Conservation (phyloP, 2,888 invertebrate species). For the Sylvicola fuscatus region DNA sequence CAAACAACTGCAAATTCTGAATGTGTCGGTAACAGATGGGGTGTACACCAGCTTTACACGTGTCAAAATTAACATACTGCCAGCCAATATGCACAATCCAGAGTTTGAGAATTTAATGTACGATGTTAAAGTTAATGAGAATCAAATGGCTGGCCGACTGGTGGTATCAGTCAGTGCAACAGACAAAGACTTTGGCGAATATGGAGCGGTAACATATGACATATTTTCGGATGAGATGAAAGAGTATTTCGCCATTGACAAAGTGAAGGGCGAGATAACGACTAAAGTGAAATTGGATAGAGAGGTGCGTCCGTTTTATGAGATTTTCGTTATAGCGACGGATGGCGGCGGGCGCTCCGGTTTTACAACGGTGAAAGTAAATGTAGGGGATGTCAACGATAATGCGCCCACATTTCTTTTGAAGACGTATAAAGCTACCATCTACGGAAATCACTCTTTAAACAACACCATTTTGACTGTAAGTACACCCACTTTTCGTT, state of each 20-base stretch:
- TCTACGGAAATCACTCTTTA: slow-evolving; percentile 34
- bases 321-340: slow-evolving; percentile 59
- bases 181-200: slow-evolving; percentile 66
- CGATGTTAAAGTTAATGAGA: slow-evolving; percentile 64
- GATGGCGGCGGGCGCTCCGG: slow-evolving; percentile 65
- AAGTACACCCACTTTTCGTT: slow-evolving; percentile 9
- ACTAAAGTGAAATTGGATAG: slow-evolving; percentile 52
- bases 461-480: slow-evolving; percentile 39
- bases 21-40: slow-evolving; percentile 90
- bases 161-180: slow-evolving; percentile 52
- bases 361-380: slow-evolving; percentile 54
- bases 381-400: slow-evolving; percentile 68
- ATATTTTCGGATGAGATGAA: slow-evolving; percentile 54
- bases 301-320: slow-evolving; percentile 43
- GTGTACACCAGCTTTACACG: slow-evolving; percentile 80
- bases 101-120: slow-evolving; percentile 55
- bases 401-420: slow-evolving; percentile 57
- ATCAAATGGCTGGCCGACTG: slow-evolving; percentile 50
- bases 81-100: slow-evolving; percentile 63
- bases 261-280: slow-evolving; percentile 45
- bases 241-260: slow-evolving; percentile 53
- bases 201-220: slow-evolving; percentile 51
- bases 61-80: slow-evolving; percentile 53
- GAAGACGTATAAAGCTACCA: slow-evolving; percentile 55
- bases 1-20: slow-evolving; percentile 42